phyloP scores from a whole-genome alignment of 1,140 invertebrate genomes.

The Mamestra configurata region DNA sequence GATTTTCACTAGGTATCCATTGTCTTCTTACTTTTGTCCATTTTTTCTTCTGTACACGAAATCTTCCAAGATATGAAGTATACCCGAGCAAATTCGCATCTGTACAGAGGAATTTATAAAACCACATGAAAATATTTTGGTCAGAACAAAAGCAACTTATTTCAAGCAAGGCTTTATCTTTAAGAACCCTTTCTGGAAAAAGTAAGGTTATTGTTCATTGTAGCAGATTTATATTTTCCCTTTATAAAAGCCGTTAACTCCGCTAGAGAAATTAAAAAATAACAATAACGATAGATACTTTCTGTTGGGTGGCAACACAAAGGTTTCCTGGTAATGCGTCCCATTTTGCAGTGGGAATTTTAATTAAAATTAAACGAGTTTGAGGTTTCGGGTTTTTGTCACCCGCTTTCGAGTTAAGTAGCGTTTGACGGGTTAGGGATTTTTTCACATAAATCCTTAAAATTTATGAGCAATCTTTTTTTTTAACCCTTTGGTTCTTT shows the following conservation, averaged over 20 bases:
- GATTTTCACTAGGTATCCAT: too few relatives aligned
- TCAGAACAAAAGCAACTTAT: conserved; percentile 64
- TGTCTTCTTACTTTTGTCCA: too few relatives aligned
- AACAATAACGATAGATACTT: conserved; percentile 61
- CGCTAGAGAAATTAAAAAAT: conserved; percentile 68
- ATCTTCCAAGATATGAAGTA: too few relatives aligned
- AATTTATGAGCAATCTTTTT: conserved; percentile 17
- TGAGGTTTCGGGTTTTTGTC: conserved; percentile 49
- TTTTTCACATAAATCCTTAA: conserved; percentile 31
- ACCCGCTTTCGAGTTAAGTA: conserved; percentile 45
- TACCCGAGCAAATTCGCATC: not conserved
- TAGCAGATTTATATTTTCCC: conserved; percentile 66
- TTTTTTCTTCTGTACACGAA: too few relatives aligned
- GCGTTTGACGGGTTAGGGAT: conserved; percentile 45
- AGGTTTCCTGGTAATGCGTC: conserved; percentile 55
- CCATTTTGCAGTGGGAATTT: conserved; percentile 54
- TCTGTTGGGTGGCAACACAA: conserved; percentile 55
- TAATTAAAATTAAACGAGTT: conserved; percentile 59
- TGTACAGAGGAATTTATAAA: conserved; percentile 3
- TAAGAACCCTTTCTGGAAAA: conserved; percentile 64
- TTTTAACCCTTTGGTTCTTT: conserved; percentile 15
- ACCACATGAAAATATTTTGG: conserved; percentile 62
- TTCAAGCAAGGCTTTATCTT: conserved; percentile 59
- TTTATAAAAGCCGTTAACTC: conserved; percentile 59
- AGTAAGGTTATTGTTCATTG: conserved; percentile 65